Percentiles rank a stretch among this genome's conserved stretches.
Conservation (phyloP, 1,140 invertebrate genomes). For the Druon quercuslanigerum region DNA sequence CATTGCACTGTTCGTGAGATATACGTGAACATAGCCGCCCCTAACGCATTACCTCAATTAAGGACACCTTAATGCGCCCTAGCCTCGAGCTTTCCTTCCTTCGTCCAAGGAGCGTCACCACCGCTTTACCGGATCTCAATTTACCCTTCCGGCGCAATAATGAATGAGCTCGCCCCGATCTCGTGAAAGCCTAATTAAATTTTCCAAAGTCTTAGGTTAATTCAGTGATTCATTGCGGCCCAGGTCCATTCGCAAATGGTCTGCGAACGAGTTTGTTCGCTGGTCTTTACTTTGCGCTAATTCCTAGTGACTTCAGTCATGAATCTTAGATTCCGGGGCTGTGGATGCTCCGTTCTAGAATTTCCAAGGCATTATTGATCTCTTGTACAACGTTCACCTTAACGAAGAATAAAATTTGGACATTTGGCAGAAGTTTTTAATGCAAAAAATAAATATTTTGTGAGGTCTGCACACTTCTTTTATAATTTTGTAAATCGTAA, state of each 20-base stretch:
- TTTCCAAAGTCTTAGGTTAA: constrained; percentile 44
- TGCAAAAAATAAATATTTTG: no score
- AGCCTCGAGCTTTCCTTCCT: constrained; percentile 5
- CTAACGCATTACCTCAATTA: neutral
- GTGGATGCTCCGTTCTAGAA: neutral
- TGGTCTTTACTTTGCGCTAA: constrained; percentile 3
- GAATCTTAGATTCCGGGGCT: constrained; percentile 19
- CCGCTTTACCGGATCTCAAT: constrained; percentile 2
- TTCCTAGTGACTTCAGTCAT: constrained; percentile 18
- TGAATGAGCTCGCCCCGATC: constrained; percentile 39
- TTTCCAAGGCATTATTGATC: neutral
- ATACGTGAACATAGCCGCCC: neutral
- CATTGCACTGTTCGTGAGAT: neutral
- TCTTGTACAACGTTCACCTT: no score
- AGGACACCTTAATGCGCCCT: constrained; percentile 3
- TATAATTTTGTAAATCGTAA: no score
- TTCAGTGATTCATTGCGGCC: constrained; percentile 53
- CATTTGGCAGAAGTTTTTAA: no score
- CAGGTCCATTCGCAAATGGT: constrained; percentile 40
- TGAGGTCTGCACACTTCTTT: no score
- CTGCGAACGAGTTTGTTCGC: constrained; percentile 25
- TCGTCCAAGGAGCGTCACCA: neutral
- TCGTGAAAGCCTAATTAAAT: constrained; percentile 52
- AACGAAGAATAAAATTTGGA: no score
- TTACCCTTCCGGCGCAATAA: constrained; percentile 44